Conservation (phyloP, 1,140 invertebrate species). For the Nephila pilipes region DNA sequence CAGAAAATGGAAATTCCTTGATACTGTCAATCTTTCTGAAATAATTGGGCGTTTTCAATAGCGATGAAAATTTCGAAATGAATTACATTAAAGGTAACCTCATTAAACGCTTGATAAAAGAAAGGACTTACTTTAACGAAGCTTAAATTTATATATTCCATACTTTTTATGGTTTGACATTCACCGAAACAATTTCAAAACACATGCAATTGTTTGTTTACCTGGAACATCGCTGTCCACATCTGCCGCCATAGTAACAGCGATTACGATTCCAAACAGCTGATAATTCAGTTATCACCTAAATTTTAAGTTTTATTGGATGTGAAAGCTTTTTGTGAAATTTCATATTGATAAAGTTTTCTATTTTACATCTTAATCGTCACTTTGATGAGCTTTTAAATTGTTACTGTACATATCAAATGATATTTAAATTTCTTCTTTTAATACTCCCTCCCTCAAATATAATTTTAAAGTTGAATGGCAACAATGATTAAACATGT, state of each 20-base stretch:
- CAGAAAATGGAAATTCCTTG: no score
- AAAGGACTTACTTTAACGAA: not conserved
- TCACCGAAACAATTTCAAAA: not conserved
- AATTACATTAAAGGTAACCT: not conserved
- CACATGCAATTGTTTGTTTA: slow-evolving; percentile 64
- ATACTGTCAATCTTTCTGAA: not conserved
- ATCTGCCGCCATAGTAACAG: slow-evolving; percentile 69
- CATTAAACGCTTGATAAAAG: not conserved
- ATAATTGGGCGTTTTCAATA: slow-evolving; percentile 21
- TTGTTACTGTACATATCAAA: not conserved
- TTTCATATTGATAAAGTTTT: not conserved
- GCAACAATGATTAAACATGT: not conserved
- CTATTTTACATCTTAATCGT: not conserved
- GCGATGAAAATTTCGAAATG: not conserved
- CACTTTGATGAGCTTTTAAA: not conserved
- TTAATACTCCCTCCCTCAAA: no score
- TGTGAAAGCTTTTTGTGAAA: not conserved
- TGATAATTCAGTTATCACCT: not conserved
- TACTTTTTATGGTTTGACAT: not conserved
- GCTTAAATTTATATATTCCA: not conserved
- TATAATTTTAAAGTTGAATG: not conserved
- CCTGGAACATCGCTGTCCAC: slow-evolving; percentile 71
- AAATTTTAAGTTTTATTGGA: not conserved
- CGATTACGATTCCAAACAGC: not conserved
- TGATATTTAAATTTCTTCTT: no score